Base-by-base conservation (phyloP, 2,888 invertebrate species). In the Apotomis turbidana region DNA sequence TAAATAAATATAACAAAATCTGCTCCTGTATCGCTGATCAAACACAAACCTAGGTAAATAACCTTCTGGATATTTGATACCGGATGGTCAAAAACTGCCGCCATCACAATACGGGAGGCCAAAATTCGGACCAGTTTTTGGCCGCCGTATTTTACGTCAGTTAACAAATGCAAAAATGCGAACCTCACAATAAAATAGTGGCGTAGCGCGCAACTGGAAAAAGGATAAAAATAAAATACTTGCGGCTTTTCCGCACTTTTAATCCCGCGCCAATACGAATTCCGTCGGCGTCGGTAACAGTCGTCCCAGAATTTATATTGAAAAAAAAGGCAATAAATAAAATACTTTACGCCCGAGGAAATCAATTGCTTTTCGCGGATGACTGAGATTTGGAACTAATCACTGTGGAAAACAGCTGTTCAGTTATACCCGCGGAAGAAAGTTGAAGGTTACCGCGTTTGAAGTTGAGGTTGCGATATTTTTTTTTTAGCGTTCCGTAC, bases 301-400 rank as follows among this genome's bases (percentile, higher is more conserved):
- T 81, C 80, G 78, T 71, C 73, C 76, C 80, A 85, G 83, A 86
- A 87, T 86, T 86, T 87, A 83, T 86, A 87, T 87, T 85, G 87
- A 84, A 87, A 83, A 82, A 41, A 82, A 78, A 74, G 75, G 76
- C 80, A 79, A 83, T 86, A 88, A 87, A 87, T 87, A 87, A 85
- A 87, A 84, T 79, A 76, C 81, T 84, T 85, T 83, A 77, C 83
- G 82, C 81, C 81, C 80, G 80, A 77, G 76, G 81, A 84, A 83
- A 85, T 86, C 85, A 84, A 84, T 86, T 85, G 68, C 80, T 81
- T 84, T 84, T 85, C 79, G 76, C 81, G 79, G 81, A 77, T 79
- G 83, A 81, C 75, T 82, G 83, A 67, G 67, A 71, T 57, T 67
- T 68, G 51, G 59, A 71, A 67, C 67, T 71, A 71, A 71, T 71